Conservation (phyloP, 2,888 invertebrate genomes). For the Macaria notata region DNA sequence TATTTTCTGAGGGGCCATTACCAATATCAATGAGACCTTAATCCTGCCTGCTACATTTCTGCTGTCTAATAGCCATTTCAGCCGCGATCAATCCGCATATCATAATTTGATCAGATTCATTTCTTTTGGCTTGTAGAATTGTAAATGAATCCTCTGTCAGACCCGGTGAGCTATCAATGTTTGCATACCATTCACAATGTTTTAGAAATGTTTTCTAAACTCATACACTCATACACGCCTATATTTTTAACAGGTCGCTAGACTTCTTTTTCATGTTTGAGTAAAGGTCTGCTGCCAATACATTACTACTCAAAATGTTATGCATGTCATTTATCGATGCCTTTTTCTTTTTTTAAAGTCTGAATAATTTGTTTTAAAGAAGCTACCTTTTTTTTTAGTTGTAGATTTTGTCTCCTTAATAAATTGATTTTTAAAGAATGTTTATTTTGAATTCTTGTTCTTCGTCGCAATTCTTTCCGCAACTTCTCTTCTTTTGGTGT, state of each 20-base stretch:
- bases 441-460: background rate
- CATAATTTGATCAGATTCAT: slow-evolving; percentile 20
- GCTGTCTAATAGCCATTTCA: slow-evolving; percentile 34
- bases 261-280: slow-evolving; percentile 24
- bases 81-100: slow-evolving; percentile 31
- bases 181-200: slow-evolving; percentile 31
- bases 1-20: slow-evolving; percentile 12
- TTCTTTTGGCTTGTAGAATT: slow-evolving; percentile 26
- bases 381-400: background rate
- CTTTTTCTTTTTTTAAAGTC: slow-evolving; percentile 16
- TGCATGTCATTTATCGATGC: slow-evolving; percentile 21
- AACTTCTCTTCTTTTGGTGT: background rate
- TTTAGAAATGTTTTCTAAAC: slow-evolving; percentile 32
- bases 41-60: slow-evolving; percentile 26
- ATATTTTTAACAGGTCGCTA: slow-evolving; percentile 11
- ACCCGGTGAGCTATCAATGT: slow-evolving; percentile 28
- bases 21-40: slow-evolving; percentile 26
- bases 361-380: background rate
- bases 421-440: background rate
- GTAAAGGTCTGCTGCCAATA: slow-evolving; percentile 10
- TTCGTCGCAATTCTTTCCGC: background rate
- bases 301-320: slow-evolving; percentile 27
- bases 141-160: slow-evolving; percentile 33
- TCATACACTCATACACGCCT: slow-evolving; percentile 24
- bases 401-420: background rate